Evolutionary conservation across 2,113 vertebrate species (phyloP), one percentile per base, ranked within the genome.

Genomic region (Myotis lucifugus): DNA sequence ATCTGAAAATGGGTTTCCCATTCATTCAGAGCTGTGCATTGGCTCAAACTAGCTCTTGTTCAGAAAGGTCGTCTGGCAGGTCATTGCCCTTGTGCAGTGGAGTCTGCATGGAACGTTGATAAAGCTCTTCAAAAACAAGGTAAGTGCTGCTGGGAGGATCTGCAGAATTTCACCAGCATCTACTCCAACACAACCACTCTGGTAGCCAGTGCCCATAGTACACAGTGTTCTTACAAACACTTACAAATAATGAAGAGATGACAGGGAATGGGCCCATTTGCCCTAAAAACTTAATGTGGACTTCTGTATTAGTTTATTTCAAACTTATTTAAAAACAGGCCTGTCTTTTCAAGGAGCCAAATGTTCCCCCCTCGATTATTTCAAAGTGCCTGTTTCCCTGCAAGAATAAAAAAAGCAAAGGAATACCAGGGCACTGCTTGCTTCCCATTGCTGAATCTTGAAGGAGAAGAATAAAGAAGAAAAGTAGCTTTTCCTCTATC

Each of bases 251-350:
- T 93, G 91, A 92, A 98, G 94, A 97, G 96, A 98, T 97, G 97
- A 97, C 90, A 98, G 96, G 95, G 98, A 98, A 98, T 97, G 95
- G 97, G 98, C 96, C 93, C 95, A 98, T 95, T 97, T 97, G 94
- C 91, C 93, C 96, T 85, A 94, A 97, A 98, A 96, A 96, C 61
- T 91, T 97, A 95, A 92, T 96, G 93, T 95, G 95, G 23, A 93
- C 85, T 98, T 98, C 90, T 97, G 92, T 81, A 87, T 84, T 93
- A 96, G 97, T 98, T 97, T 95, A 98, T 98, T 98, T 98, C 94
- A 98, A 97, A 98, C 95, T 96, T 97, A 97, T 96, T 97, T 97
- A 94, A 97, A 98, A 98, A 98, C 82, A 98, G 91, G 95, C 90
- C 88, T 97, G 96, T 97, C 94, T 98, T 97, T 97, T 97, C 95